Percentiles rank a stretch among this genome's conserved stretches.
Conservation (phyloP, 2,888 invertebrate genomes). For the Meiosimyza decipiens region DNA sequence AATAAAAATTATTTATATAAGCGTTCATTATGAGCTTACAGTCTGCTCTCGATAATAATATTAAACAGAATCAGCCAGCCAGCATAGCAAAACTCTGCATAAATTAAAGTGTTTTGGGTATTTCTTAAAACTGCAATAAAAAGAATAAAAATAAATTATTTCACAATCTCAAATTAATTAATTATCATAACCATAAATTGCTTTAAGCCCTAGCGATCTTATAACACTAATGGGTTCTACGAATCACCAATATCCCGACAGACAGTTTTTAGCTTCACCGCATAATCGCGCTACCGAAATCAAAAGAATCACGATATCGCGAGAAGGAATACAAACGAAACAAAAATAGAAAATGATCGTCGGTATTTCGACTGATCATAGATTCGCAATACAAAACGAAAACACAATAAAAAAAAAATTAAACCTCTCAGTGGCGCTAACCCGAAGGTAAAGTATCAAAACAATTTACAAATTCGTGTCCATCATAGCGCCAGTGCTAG, state of each 20-base stretch:
- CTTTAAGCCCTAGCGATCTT: too few species aligned
- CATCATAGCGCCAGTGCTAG: conserved; percentile 23
- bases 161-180: too few species aligned
- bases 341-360: neutral
- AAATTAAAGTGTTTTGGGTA: too few species aligned
- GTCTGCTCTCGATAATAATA: too few species aligned
- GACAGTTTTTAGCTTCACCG: neutral
- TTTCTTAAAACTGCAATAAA: too few species aligned
- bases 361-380: neutral
- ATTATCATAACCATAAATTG: too few species aligned
- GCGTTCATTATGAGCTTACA: too few species aligned
- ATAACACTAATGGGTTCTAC: neutral
- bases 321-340: conserved; percentile 10
- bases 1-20: too few species aligned
- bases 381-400: conserved; percentile 2
- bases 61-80: too few species aligned
- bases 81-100: too few species aligned
- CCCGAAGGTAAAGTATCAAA: conserved; percentile 24
- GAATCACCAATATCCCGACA: neutral
- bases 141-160: too few species aligned
- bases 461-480: conserved; percentile 26
- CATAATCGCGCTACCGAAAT: conserved; percentile 3
- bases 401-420: neutral
- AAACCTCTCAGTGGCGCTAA: conserved; percentile 18
- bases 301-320: neutral